These are phyloP conservation scores for Cryptocephalus primarius DNA, from an alignment of 2,888 invertebrate species.

Conservation along the genomic window DNA sequence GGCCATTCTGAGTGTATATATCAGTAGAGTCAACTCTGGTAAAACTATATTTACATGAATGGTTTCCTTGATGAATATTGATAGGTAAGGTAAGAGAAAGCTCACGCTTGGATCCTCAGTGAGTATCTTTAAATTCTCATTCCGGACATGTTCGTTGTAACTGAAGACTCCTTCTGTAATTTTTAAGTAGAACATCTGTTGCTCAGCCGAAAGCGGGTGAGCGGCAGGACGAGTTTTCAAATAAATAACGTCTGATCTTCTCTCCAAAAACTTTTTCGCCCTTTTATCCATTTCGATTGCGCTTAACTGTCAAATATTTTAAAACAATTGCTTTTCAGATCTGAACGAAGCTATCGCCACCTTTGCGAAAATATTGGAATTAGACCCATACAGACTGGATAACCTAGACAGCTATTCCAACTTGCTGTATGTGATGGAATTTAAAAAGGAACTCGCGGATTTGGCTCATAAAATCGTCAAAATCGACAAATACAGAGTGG, in stretches of 20 bases:
- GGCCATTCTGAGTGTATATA: constrained; percentile 24
- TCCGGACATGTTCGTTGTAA: constrained; percentile 25
- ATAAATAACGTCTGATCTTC: constrained; percentile 21
- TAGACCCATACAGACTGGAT: constrained; percentile 89
- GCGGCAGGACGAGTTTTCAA: constrained; percentile 21
- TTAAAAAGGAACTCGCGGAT: constrained; percentile 82
- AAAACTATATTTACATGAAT: constrained; percentile 23
- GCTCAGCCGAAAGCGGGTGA: constrained; percentile 22
- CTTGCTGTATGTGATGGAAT: constrained; percentile 86
- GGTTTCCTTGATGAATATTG: constrained; percentile 22
- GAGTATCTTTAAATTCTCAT: constrained; percentile 19
- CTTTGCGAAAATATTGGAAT: constrained; percentile 70
- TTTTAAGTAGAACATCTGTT: constrained; percentile 23
- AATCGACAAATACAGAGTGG: constrained; percentile 92
- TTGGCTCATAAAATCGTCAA: constrained; percentile 88
- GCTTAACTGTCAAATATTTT: no score
- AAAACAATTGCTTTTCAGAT: constrained; percentile 46
- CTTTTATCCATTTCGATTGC: no score
- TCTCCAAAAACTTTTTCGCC: constrained; percentile 12
- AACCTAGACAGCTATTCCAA: constrained; percentile 97
- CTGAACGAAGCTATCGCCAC: constrained; percentile 78
- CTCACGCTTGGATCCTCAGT: constrained; percentile 20
- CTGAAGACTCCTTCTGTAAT: constrained; percentile 26
- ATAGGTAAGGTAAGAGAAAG: constrained; percentile 21
- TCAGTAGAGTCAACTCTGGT: constrained; percentile 24